Evolutionary conservation across 1,140 invertebrate species (phyloP).

Genomic region (Drosophila pseudoananassae): DNA sequence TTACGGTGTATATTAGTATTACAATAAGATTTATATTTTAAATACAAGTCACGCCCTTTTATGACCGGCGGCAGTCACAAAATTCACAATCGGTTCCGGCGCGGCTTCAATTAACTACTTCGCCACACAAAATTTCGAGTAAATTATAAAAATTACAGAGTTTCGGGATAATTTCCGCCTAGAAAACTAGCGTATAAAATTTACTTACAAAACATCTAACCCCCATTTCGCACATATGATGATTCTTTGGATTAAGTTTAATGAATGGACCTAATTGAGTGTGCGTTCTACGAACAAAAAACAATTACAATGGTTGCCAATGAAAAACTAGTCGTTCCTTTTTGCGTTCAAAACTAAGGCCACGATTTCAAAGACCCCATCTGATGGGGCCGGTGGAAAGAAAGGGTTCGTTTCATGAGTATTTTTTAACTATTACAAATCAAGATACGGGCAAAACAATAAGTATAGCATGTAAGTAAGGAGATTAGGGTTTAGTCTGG

Average conservation of each 20-base stretch:
- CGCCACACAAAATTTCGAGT: conserved; percentile 30
- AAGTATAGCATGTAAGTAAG: conserved; percentile 27
- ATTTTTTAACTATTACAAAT: conserved; percentile 50
- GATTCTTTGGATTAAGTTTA: conserved; percentile 51
- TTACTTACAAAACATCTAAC: conserved; percentile 26
- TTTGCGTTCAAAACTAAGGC: conserved; percentile 69
- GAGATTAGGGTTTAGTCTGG: conserved; percentile 15
- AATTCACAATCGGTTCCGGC: conserved; percentile 61
- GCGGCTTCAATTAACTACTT: conserved; percentile 53
- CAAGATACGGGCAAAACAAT: conserved; percentile 17
- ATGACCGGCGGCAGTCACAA: conserved; percentile 73
- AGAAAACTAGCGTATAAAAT: conserved; percentile 30
- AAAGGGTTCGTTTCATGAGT: conserved; percentile 57
- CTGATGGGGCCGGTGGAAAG: conserved; percentile 43
- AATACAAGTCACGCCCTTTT: conserved; percentile 71
- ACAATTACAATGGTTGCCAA: conserved; percentile 21
- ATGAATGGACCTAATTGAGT: conserved; percentile 20
- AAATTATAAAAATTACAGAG: conserved; percentile 24
- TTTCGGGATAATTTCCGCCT: background rate
- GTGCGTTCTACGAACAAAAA: conserved; percentile 10
- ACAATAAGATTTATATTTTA: conserved; percentile 60
- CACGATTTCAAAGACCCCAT: conserved; percentile 61
- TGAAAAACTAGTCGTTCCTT: conserved; percentile 43
- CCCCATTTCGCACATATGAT: conserved; percentile 26
- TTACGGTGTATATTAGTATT: conserved; percentile 66